Base-by-base conservation (phyloP, 2,888 invertebrate species). In the Trichopria drosophilae region DNA sequence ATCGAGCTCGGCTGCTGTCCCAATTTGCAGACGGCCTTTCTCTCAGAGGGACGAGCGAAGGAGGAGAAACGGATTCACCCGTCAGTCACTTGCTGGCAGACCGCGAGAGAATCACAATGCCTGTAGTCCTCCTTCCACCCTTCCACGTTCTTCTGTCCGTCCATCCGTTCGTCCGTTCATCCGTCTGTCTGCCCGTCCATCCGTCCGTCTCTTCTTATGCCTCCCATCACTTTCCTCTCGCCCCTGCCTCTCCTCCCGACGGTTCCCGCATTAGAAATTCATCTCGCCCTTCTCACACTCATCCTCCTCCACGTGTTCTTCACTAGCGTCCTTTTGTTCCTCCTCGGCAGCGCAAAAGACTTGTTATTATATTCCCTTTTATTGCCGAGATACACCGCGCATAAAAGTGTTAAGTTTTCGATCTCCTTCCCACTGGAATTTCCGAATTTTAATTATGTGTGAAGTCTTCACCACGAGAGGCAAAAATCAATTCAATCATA, bases 31-130 rank as follows among this genome's bases (percentile, higher is more conserved):
- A 29, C 16, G 10, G 24, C n/a, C 16, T 49, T 34, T 40, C 20
- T 23, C 23, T 39, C 16, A 54, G 53, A 36, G 51, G 58, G 29
- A 42, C 10, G 35, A 35, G 39, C 48, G 46, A 53, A 41, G 51
- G 42, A 36, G 51, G 52, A 54, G 63, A 61, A 60, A 67, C 63
- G 71, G 72, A 75, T 73, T 73, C 73, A 73, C 63, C 73, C 71
- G 73, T 74, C 73, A 74, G 69, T 73, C 73, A 73, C 65, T 71
- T 67, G 58, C 67, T 66, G 69, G 69, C 57, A 55, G 57, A 51
- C 46, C 47, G 56, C 56, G 51, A 42, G 53, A 53, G 56, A 58
- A 54, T 58, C 58, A 58, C 58, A 58, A 58, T 56, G 58, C 58
- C 40, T 47, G 55, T 49, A 32, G 50, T 57, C 57, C 59, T 61